phyloP scores from a whole-genome alignment of 2,888 invertebrate genomes.

The Drosophila neonasuta region DNA sequence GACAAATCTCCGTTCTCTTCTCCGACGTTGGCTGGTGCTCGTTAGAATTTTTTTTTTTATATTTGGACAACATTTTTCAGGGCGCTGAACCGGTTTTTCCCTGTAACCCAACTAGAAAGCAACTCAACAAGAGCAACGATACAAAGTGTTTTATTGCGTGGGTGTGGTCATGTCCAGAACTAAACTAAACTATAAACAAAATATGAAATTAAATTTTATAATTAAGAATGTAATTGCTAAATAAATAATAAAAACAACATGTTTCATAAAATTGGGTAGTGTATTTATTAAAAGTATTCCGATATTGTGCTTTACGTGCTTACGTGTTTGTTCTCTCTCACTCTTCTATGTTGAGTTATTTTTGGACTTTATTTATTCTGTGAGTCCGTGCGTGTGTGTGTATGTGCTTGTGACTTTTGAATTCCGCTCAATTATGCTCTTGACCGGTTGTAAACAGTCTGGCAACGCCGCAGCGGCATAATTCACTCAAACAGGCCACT shows the following conservation, averaged over 20 bases:
- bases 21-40: conserved; percentile 35
- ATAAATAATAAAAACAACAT: conserved; percentile 47
- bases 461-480: conserved; percentile 31
- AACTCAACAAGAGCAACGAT: conserved; percentile 15
- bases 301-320: not conserved
- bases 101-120: conserved; percentile 12
- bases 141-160: conserved; percentile 27
- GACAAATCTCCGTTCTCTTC: conserved; percentile 6
- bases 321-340: conserved; percentile 10
- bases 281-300: not conserved
- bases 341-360: conserved; percentile 49
- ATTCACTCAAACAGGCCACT: conserved; percentile 29
- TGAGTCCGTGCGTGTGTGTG: conserved; percentile 6
- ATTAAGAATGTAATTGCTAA: conserved; percentile 64
- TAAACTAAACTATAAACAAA: conserved; percentile 15
- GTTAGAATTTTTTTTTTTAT: conserved; percentile 21
- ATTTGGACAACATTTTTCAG: conserved; percentile 1
- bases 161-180: conserved; percentile 34
- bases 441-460: conserved; percentile 20
- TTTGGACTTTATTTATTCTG: conserved; percentile 41
- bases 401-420: conserved; percentile 15
- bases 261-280: conserved; percentile 43
- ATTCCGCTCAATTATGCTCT: conserved; percentile 27
- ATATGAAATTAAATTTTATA: conserved; percentile 11
- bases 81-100: conserved; percentile 50